Percentiles rank a stretch among this genome's conserved stretches.
These are phyloP conservation scores for Valencia hispanica DNA, from an alignment of 2,797 vertebrate genomes.

Conservation along the genomic window DNA sequence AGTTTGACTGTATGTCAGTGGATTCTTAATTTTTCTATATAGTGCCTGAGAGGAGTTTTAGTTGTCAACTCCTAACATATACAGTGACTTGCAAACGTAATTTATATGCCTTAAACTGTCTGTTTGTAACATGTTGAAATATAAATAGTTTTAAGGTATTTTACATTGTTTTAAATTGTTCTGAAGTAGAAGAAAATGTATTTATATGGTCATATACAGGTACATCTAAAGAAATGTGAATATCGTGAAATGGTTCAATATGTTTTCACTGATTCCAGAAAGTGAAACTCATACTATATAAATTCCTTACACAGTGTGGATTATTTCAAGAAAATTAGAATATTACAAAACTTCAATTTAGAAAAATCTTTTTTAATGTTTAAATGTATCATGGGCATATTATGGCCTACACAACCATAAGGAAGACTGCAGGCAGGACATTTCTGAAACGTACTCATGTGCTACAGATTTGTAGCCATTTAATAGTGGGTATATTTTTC, in stretches of 20 bases:
- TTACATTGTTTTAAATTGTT: neutral
- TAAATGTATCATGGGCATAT: neutral
- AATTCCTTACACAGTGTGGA: neutral
- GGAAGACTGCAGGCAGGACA: neutral
- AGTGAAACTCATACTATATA: neutral
- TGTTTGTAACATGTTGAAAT: no score
- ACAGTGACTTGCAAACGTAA: neutral
- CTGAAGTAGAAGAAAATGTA: neutral
- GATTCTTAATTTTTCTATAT: neutral
- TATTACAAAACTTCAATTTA: neutral
- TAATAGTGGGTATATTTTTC: no score
- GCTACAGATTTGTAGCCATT: no score
- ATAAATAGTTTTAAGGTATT: neutral
- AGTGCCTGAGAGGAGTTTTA: neutral
- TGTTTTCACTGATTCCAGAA: neutral
- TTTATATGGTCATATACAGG: neutral
- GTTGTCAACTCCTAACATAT: neutral
- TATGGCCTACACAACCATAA: neutral
- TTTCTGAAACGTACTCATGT: no score
- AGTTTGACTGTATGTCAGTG: neutral
- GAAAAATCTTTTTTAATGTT: neutral
- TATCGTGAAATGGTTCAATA: neutral
- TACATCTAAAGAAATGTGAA: neutral
- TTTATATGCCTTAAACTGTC: neutral
- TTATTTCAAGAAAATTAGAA: neutral